These are phyloP conservation scores for Zoanthus solanderi DNA, from an alignment of 92 coral and sea anemone species.

Conservation along the genomic window DNA sequence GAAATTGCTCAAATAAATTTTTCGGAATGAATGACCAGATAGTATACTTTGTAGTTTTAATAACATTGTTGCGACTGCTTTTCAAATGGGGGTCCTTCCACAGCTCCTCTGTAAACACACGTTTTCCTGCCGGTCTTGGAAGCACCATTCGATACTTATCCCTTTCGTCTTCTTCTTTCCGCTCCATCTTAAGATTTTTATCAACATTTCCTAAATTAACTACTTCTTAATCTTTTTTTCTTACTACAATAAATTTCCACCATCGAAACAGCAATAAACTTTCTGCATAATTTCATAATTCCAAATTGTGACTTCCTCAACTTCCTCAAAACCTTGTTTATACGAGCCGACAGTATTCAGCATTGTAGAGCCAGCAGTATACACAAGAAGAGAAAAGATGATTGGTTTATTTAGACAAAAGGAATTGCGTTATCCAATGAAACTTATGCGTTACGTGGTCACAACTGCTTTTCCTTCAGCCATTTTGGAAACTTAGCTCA, in stretches of 20 bases:
- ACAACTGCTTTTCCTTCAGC: conserved; percentile 8
- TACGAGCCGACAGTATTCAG: conserved; percentile 9
- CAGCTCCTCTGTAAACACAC: conserved; percentile 64
- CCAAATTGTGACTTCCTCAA: conserved; percentile 22
- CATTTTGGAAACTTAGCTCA: conserved; percentile 19
- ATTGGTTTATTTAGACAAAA: conserved; percentile 27
- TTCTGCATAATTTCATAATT: conserved; percentile 8
- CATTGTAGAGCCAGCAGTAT: conserved; percentile 3
- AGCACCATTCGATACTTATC: conserved; percentile 81
- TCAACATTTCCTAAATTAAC: conserved; percentile 31
- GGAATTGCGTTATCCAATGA: conserved; percentile 17
- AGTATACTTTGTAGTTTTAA: conserved; percentile 97
- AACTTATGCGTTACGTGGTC: neutral
- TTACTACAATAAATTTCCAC: too few relatives aligned
- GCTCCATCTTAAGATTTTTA: conserved; percentile 22
- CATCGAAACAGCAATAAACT: neutral
- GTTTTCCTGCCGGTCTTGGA: conserved; percentile 74
- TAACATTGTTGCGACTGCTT: conserved; percentile 75
- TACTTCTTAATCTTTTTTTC: neutral
- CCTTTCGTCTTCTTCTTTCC: conserved; percentile 40
- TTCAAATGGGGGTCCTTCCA: conserved; percentile 66
- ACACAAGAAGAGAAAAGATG: neutral
- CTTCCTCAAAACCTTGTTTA: conserved; percentile 19
- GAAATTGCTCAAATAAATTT: conserved; percentile 98
- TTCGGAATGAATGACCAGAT: conserved; percentile 96